Conservation (phyloP, 2,888 invertebrate species). For the Linnaemya vulpina region DNA sequence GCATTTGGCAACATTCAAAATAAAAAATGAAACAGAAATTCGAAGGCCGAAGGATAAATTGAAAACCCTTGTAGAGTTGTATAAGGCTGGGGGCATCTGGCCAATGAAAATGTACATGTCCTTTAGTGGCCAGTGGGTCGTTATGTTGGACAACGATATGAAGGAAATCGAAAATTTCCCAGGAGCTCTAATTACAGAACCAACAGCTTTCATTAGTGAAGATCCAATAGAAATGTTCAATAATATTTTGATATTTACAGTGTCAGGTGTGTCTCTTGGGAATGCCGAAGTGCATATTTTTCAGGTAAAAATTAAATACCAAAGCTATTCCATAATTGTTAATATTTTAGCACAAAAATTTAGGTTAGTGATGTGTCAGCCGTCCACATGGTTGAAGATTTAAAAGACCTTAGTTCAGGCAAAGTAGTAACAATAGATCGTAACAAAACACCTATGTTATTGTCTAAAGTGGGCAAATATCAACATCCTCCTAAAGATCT, state of each 20-base stretch:
- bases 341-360: background rate
- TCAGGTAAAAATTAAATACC: constrained; percentile 84
- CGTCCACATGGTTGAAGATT: constrained; percentile 92
- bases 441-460: constrained; percentile 76
- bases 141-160: constrained; percentile 96
- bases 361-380: constrained; percentile 91
- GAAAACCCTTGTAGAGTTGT: constrained; percentile 93
- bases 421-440: constrained; percentile 84
- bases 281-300: constrained; percentile 98
- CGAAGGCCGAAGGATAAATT: constrained; percentile 96
- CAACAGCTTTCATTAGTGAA: constrained; percentile 97
- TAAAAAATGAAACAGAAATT: constrained; percentile 93
- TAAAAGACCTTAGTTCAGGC: constrained; percentile 87
- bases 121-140: constrained; percentile 93
- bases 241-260: constrained; percentile 98
- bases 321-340: background rate
- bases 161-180: constrained; percentile 98
- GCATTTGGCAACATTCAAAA: constrained; percentile 98
- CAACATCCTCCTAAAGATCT: constrained; percentile 78
- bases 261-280: constrained; percentile 87
- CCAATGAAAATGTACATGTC: constrained; percentile 98
- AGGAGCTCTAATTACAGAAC: constrained; percentile 94
- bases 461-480: constrained; percentile 75
- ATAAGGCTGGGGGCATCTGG: constrained; percentile 98
- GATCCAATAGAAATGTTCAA: constrained; percentile 98